Evolutionary conservation across 2,888 invertebrate genomes (phyloP), one percentile per base, ranked within the genome.

Genomic region (Drosophila incognita): DNA sequence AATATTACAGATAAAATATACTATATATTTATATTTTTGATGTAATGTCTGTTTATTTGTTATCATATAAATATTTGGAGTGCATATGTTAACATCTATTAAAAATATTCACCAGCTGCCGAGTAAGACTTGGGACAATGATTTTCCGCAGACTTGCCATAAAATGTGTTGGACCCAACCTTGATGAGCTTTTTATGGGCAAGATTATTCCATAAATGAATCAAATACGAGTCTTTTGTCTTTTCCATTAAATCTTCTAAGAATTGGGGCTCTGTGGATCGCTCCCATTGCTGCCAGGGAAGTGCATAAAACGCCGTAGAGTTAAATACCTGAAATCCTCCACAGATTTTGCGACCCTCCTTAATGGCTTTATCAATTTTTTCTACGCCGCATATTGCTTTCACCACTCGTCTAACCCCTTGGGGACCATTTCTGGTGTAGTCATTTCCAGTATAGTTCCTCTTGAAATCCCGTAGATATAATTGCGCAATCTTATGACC

Each of bases 301-400:
- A 96, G 93, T 0, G 96, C 95, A 91, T 96, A 96, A 90, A 97
- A 96, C 15, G 94, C 93, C 33, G 94, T 94, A 1, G 95, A 94
- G 0, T 95, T 94, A 79, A 94, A 95, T 0, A 96, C 95, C 62
- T 93, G 94, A 86, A 96, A 95, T 8, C 95, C 95, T 71, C 84
- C 76, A 78, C 96, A 96, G 94, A 92, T 27, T 93, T 92, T 31
- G 31, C 31, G 31, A 31, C 31, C 31, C 31, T 31, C 31, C 31
- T 31, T 31, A 31, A 31, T 31, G 8, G 31, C 31, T 31, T 31
- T 8, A 31, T 2, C 31, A 31, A 31, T 31, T 31, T 31, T 31
- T 8, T 93, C 90, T 1, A 93, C 94, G 3, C 92, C 91, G 82
- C 96, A 96, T 46, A 95, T 90, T 58, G 70, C 35, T 51, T 73